Conservation (phyloP, 1,140 invertebrate species). For the Sinella curviseta region DNA sequence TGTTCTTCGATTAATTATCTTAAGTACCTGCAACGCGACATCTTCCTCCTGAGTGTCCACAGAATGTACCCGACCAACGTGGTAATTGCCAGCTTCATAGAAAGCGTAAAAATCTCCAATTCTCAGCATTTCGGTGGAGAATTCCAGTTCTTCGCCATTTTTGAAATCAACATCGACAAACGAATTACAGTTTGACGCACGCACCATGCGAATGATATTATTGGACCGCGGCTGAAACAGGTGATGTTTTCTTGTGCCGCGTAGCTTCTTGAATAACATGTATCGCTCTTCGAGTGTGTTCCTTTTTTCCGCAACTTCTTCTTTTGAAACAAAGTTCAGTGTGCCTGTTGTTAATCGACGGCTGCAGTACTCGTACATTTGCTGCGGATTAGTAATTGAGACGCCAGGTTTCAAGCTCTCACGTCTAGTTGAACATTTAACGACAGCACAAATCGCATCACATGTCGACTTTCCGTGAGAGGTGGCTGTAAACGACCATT, state of each 20-base stretch:
- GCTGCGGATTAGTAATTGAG: background rate
- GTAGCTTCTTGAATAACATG: background rate
- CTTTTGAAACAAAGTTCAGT: background rate
- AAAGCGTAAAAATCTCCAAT: background rate
- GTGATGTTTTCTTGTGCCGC: background rate
- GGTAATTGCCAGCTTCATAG: background rate
- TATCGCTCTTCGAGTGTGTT: background rate
- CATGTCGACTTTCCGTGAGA: slow-evolving; percentile 49
- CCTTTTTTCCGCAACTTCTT: background rate
- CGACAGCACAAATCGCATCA: slow-evolving; percentile 49
- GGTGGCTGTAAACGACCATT: slow-evolving; percentile 49
- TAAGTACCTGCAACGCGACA: background rate
- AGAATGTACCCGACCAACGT: background rate
- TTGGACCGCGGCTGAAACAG: background rate
- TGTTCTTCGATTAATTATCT: background rate
- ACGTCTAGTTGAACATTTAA: slow-evolving; percentile 32
- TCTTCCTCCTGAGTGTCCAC: background rate
- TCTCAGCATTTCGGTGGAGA: background rate
- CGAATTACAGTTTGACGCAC: background rate
- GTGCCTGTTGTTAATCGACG: no score
- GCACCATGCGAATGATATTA: background rate
- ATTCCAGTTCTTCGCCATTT: background rate
- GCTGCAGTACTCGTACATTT: no score
- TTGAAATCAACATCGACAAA: background rate
- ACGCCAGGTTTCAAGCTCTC: background rate